phyloP scores from a whole-genome alignment of 2,113 vertebrate species.

The Syrmaticus mikado region DNA sequence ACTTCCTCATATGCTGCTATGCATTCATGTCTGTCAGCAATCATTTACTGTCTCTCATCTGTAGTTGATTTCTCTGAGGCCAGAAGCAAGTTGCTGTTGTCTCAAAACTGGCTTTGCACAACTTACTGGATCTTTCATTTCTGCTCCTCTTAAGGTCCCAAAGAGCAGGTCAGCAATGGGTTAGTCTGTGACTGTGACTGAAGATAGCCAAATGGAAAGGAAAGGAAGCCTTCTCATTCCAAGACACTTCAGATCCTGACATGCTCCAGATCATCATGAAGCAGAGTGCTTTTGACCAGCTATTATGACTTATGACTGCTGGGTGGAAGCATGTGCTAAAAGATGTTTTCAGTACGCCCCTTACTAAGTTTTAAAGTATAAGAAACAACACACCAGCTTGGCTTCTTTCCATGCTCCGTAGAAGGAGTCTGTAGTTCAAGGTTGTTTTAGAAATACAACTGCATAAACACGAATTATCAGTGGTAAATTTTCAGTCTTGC shows the following conservation, averaged over 20 bases:
- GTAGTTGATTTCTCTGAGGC: background rate
- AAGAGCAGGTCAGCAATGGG: background rate
- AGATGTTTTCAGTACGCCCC: background rate
- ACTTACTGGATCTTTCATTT: background rate
- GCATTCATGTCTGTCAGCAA: background rate
- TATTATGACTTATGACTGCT: rapidly evolving
- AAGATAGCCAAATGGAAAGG: background rate
- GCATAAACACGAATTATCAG: background rate
- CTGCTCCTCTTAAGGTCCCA: background rate
- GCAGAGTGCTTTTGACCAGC: background rate
- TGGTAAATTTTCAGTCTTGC: background rate
- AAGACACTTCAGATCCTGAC: background rate
- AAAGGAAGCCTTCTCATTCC: background rate
- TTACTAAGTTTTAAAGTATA: background rate
- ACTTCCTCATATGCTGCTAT: background rate
- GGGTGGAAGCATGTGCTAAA: background rate
- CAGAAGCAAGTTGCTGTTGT: background rate
- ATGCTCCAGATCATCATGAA: background rate
- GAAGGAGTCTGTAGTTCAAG: background rate
- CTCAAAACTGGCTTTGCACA: background rate
- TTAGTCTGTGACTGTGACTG: background rate
- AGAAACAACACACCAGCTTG: background rate
- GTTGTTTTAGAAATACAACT: background rate
- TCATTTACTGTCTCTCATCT: background rate
- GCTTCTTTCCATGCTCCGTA: background rate